Base-by-base conservation (phyloP, 2,797 vertebrate species). In the Chromis chromis region DNA sequence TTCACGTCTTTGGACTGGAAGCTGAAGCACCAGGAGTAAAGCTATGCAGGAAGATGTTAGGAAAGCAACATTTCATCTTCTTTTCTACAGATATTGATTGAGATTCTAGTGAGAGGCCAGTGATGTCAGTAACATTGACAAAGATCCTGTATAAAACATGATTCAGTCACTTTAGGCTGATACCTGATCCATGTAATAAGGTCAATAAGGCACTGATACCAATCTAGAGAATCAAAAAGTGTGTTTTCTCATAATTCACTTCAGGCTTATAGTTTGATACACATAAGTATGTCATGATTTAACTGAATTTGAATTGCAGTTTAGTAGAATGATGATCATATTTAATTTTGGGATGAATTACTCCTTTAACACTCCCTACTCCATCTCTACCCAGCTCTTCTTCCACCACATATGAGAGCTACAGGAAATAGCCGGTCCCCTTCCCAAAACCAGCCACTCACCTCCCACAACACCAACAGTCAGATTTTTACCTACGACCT, bases 401-500 rank as follows among this genome's bases (percentile, higher is more conserved):
- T 93, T 44, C 93, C 92, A 13, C 90, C 90, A 16, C 76, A 72
- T 59, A 73, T 87, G 90, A 89, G 28, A 52, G 24, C 76, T 28
- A 10, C 67, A 17, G 46, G 44, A 3, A 80, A 42, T 31, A 79
- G 13, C 60, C 53, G 6, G n/a, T 31, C 76, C 1, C 4, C 3
- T 52, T 28, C 68, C 10, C 14, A 73, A n/a, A 53, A n/a, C 39
- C 39, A 75, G 40, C 66, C 77, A 0, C 16, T 56, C 10, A 0
- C 27, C 3, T 62, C 28, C 39, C 8, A 48, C 48, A 56, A 48
- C 42, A 7, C n/a, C 28, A 69, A 27, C 56, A 64, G 17, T 5
- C 75, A 77, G 28, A 14, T 0, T 1, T 49, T 71, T 1, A 63
- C 19, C 54, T 84, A 89, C 17, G 78, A 91, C 25, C 31, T 81